phyloP scores from a whole-genome alignment of 1,140 invertebrate species.

The Anoplophora glabripennis region DNA sequence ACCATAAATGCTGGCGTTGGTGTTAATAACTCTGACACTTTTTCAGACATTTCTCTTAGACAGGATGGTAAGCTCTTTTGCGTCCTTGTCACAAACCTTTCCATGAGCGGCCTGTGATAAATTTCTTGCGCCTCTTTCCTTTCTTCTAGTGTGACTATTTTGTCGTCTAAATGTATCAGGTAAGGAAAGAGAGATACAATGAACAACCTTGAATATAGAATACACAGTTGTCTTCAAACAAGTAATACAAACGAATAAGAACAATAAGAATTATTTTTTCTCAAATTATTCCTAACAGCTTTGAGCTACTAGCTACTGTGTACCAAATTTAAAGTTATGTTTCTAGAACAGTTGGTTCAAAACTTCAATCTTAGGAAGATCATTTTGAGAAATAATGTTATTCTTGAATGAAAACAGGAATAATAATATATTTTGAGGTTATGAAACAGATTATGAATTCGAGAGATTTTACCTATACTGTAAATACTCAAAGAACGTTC shows the following conservation, averaged over 20 bases:
- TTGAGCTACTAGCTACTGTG: too few species aligned
- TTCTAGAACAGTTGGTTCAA: too few species aligned
- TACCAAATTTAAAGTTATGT: too few species aligned
- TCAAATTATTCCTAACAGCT: too few species aligned
- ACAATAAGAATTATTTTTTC: too few species aligned
- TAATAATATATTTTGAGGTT: too few species aligned
- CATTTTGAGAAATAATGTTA: too few species aligned
- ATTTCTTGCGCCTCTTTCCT: constrained; percentile 58
- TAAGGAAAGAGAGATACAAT: constrained; percentile 66
- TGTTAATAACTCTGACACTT: constrained; percentile 24
- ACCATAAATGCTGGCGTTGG: constrained; percentile 13
- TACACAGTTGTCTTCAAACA: neutral
- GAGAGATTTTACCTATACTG: constrained; percentile 67
- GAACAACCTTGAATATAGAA: constrained; percentile 57
- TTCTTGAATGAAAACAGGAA: too few species aligned
- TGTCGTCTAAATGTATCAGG: constrained; percentile 64
- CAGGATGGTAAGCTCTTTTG: constrained; percentile 25
- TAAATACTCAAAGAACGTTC: constrained; percentile 70
- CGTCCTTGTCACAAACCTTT: constrained; percentile 32
- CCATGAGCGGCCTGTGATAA: constrained; percentile 59
- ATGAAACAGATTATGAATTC: neutral
- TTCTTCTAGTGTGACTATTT: constrained; percentile 61
- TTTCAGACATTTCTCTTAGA: constrained; percentile 29
- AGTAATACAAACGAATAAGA: too few species aligned
- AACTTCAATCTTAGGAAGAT: too few species aligned